Evolutionary conservation across 1,140 invertebrate species (phyloP), one percentile per base, ranked within the genome.

Genomic region (Catajapyx aquilonaris): DNA sequence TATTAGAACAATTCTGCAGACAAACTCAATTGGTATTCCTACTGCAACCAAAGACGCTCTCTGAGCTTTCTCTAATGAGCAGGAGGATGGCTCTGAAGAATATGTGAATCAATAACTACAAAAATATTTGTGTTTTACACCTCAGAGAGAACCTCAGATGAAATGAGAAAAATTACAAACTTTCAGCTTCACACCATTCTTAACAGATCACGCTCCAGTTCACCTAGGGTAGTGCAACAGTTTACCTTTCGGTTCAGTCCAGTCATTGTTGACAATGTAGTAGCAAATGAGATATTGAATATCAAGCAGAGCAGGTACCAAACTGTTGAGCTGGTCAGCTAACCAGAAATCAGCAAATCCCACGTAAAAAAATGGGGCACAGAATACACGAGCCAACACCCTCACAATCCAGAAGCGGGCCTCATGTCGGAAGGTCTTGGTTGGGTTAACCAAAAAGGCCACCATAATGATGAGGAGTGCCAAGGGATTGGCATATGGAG

Each of bases 271-370:
- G 0, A 69, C 75, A 1, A 74, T 55, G 41, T 84, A 86, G 52
- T 84, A 85, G 40, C 79, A 81, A 3, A 85, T 56, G 37, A 96
- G 71, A 59, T 84, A 98, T 46, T 97, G 85, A 47, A 97, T 77
- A 60, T 99, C 95, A 2, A 90, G 57, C 38, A 99, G 73, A 2
- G 84, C 78, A 0, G 76, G 78, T 1, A 74, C 76, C 31, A 98
- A 64, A 42, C 87, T 95, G 52, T 95, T 98, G 44, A 97, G 65
- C 56, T 99, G 95, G 66, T 99, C 95, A 20, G 88, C 94, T 46
- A 99, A 68, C 95, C 95, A 99, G 69, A 99, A 99, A 62, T 99
- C 94, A 20, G 94, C 90, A 58, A 99, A 99, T 31, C 81, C 75
- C 4, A 99, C 94, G 50, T 84, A 83, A 43, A 84, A 81, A 51